Evolutionary conservation across 2,113 vertebrate genomes (phyloP).

Genomic region (Periophthalmus modestus): DNA sequence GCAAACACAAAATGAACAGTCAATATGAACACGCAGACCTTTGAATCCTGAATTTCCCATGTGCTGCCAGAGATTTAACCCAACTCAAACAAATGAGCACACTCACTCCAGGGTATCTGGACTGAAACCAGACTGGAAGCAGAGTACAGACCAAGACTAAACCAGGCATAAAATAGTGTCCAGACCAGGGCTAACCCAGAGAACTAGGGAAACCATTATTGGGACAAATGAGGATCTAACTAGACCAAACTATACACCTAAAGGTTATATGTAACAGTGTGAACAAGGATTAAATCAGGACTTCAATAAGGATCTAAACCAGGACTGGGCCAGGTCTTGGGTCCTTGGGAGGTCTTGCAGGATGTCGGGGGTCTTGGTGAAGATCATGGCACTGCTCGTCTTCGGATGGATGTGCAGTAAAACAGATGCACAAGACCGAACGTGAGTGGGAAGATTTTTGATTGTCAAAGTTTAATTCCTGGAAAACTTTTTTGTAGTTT

Average conservation of each 20-base stretch:
- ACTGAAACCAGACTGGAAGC: not conserved
- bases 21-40: not conserved
- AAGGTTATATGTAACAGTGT: too few relatives aligned
- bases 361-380: constrained; percentile 37
- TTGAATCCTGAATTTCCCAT: not conserved
- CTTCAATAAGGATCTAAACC: not conserved
- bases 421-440: constrained; percentile 29
- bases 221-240: too few relatives aligned
- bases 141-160: not conserved
- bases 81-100: not conserved
- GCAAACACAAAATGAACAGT: not conserved
- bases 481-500: too few relatives aligned
- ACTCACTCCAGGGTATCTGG: not conserved
- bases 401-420: constrained; percentile 33
- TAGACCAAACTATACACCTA: too few relatives aligned
- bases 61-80: not conserved
- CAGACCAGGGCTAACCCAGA: not conserved
- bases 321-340: not conserved
- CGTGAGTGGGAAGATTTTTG: constrained; percentile 48
- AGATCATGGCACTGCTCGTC: constrained; percentile 42
- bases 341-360: not conserved
- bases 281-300: not conserved
- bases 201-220: too few relatives aligned
- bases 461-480: not conserved
- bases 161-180: not conserved